Conservation (phyloP, 92 coral and sea anemone species). For the Diadumene lineata region DNA sequence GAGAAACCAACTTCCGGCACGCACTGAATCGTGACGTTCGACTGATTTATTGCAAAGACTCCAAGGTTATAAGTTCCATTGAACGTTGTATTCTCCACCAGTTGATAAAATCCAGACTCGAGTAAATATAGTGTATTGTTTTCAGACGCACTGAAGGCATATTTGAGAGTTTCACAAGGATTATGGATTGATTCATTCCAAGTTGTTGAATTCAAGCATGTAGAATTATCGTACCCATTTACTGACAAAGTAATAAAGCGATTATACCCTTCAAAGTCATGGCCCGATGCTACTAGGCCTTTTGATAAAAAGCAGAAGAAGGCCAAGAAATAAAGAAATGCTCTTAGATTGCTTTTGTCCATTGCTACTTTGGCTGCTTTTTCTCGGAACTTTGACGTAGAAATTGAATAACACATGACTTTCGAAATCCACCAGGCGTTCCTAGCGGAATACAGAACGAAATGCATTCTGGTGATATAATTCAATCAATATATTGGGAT, state of each 20-base stretch:
- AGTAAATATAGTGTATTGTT: not conserved
- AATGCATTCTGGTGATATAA: not conserved
- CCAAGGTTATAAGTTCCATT: not conserved
- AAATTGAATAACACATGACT: not conserved
- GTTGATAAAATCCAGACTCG: slow-evolving; percentile 4
- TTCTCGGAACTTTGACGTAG: too few species aligned
- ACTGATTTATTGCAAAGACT: not conserved
- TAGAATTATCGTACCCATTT: slow-evolving; percentile 4
- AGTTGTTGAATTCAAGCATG: slow-evolving; percentile 2
- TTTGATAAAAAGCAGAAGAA: not conserved
- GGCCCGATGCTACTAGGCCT: not conserved
- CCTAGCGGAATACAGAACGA: not conserved
- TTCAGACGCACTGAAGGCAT: slow-evolving; percentile 20
- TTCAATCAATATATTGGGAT: too few species aligned
- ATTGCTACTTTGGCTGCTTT: too few species aligned
- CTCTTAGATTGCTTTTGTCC: too few species aligned
- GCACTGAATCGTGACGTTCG: slow-evolving; percentile 4
- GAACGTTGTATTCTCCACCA: not conserved
- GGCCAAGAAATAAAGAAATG: too few species aligned
- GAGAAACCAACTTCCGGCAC: slow-evolving; percentile 33
- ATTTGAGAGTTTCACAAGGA: slow-evolving; percentile 49
- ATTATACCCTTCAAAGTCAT: not conserved
- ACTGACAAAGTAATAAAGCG: slow-evolving; percentile 11
- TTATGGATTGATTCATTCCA: not conserved
- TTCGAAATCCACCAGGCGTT: not conserved